These are phyloP conservation scores for Chlorops oryzae DNA, from an alignment of 1,140 invertebrate species.

Conservation along the genomic window DNA sequence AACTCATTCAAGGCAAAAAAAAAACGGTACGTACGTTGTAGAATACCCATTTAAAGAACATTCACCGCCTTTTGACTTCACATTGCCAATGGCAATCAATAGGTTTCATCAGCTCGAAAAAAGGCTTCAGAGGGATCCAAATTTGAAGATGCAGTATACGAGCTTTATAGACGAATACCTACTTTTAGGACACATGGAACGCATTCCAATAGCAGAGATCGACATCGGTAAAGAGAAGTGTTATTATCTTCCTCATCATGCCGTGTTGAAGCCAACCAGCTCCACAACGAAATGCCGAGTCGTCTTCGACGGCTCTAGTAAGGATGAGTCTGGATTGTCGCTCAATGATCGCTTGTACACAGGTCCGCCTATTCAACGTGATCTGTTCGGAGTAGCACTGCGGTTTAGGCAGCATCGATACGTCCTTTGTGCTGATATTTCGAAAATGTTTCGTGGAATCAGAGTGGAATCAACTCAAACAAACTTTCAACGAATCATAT, in stretches of 20 bases:
- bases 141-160: background rate
- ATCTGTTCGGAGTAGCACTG: slow-evolving; percentile 39
- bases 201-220: slow-evolving; percentile 3
- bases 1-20: too few species aligned
- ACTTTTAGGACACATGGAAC: slow-evolving; percentile 31
- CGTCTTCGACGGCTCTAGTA: slow-evolving; percentile 27
- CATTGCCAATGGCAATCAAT: too few species aligned
- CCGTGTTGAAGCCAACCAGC: background rate
- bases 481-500: slow-evolving; percentile 44
- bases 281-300: slow-evolving; percentile 21
- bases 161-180: slow-evolving; percentile 34
- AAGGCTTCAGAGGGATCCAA: background rate
- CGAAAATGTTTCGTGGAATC: slow-evolving; percentile 39
- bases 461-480: slow-evolving; percentile 2
- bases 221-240: background rate
- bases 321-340: slow-evolving; percentile 14
- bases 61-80: too few species aligned
- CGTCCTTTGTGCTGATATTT: slow-evolving; percentile 27
- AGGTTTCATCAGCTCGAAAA: background rate
- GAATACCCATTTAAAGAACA: too few species aligned
- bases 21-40: too few species aligned
- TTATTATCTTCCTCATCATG: slow-evolving; percentile 24
- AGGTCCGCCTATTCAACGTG: slow-evolving; percentile 33
- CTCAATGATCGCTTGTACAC: slow-evolving; percentile 31
- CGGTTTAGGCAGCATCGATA: too few species aligned